Conservation (phyloP, 2,797 vertebrate genomes). For the Acrocephalus scirpaceus region DNA sequence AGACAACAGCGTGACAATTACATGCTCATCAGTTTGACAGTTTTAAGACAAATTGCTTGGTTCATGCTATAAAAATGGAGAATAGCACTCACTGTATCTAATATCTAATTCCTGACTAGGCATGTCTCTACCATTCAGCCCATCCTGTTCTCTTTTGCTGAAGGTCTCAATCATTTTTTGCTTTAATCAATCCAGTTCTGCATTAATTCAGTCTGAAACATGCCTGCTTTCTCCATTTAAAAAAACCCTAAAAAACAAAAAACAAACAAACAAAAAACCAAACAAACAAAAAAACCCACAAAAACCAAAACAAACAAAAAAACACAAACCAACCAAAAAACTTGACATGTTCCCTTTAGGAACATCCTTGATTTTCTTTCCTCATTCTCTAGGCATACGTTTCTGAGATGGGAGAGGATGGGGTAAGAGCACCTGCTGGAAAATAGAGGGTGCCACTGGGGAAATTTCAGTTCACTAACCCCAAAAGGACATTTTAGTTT, state of each 20-base stretch:
- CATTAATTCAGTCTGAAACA: not conserved
- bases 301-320: too few relatives aligned
- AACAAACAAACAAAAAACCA: too few relatives aligned
- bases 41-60: slow-evolving; percentile 26
- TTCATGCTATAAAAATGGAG: not conserved
- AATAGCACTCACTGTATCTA: not conserved
- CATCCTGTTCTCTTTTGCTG: not conserved
- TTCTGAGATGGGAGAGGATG: not conserved
- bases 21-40: slow-evolving; percentile 42
- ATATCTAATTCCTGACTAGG: not conserved
- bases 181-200: not conserved
- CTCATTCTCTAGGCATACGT: not conserved
- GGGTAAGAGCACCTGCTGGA: not conserved
- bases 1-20: slow-evolving; percentile 21
- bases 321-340: not conserved
- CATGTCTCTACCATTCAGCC: not conserved
- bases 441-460: not conserved
- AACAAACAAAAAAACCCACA: too few relatives aligned
- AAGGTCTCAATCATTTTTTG: not conserved
- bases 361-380: not conserved
- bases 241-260: not conserved
- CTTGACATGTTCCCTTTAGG: not conserved
- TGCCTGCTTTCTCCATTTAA: not conserved
- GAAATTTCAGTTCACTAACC: not conserved
- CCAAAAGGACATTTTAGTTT: not conserved